Percentiles rank a stretch among this genome's conserved stretches.
Evolutionary conservation across 1,140 invertebrate genomes (phyloP).

Genomic region (Ectropis grisescens): DNA sequence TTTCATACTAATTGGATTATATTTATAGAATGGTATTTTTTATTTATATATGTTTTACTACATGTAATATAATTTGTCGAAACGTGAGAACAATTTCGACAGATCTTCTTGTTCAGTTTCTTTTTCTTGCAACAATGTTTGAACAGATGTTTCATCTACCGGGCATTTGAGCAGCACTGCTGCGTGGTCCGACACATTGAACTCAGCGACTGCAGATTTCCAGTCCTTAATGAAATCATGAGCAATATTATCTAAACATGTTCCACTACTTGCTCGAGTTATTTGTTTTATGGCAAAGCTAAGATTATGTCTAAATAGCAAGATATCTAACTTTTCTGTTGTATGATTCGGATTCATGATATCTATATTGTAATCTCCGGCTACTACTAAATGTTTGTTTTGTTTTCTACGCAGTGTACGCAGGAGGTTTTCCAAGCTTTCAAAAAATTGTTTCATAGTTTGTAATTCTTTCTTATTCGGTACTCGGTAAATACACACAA

Average conservation of each 20-base stretch:
- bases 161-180: no score
- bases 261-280: slow-evolving; percentile 8
- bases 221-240: slow-evolving; percentile 5
- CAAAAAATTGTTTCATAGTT: slow-evolving; percentile 7
- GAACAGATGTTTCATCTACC: no score
- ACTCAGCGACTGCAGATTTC: slow-evolving; percentile 8
- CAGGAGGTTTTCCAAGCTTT: slow-evolving; percentile 3
- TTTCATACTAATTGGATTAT: no score
- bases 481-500: slow-evolving; percentile 14
- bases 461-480: slow-evolving; percentile 6
- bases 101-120: no score
- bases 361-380: slow-evolving; percentile 15
- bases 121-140: no score
- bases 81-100: no score
- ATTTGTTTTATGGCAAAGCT: slow-evolving; percentile 10
- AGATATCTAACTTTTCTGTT: slow-evolving; percentile 4
- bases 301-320: slow-evolving; percentile 11
- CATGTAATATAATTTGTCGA: no score
- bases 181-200: slow-evolving; percentile 12
- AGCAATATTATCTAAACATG: slow-evolving; percentile 16
- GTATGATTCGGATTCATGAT: slow-evolving; percentile 8
- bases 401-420: background rate
- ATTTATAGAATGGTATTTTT: no score
- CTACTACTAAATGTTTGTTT: slow-evolving; percentile 4
- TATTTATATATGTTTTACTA: no score